Conservation (phyloP, 1,140 invertebrate genomes). For the Papilio polyxenes region DNA sequence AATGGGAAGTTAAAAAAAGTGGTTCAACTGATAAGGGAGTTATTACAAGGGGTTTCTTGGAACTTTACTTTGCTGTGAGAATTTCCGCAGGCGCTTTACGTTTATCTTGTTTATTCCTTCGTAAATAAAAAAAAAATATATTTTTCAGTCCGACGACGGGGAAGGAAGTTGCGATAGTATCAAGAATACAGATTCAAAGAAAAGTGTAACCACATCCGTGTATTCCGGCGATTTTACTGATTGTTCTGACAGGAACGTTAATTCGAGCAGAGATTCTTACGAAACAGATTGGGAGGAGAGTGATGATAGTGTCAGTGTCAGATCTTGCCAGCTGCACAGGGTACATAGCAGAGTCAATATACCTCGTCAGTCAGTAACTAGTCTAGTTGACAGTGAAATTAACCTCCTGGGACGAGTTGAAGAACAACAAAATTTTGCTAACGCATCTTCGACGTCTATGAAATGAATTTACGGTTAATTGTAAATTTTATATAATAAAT, state of each 20-base stretch:
- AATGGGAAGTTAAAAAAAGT: background rate
- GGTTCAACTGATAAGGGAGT: background rate
- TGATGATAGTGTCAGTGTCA: conserved; percentile 1
- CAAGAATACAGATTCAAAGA: conserved; percentile 18
- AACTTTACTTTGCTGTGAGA: background rate
- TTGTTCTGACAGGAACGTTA: background rate
- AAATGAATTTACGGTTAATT: background rate
- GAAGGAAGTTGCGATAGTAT: background rate
- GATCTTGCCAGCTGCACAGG: conserved; percentile 12
- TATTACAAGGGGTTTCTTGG: background rate
- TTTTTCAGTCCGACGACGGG: conserved; percentile 5
- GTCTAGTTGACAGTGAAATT: background rate
- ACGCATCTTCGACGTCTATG: background rate
- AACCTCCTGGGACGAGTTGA: conserved; percentile 3
- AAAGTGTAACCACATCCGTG: conserved; percentile 28
- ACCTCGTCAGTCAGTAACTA: background rate
- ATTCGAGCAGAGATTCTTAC: background rate
- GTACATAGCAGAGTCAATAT: conserved; percentile 5
- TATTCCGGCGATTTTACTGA: conserved; percentile 5
- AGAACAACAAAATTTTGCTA: background rate
- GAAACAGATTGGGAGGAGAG: conserved; percentile 4
- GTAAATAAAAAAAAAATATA: background rate
- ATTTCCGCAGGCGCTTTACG: background rate
- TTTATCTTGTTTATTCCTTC: too few species aligned
- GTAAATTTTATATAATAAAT: background rate